Evolutionary conservation across 92 coral and sea anemone species (phyloP), one percentile per base, ranked within the genome.

Genomic region (Parazoanthus swiftii): DNA sequence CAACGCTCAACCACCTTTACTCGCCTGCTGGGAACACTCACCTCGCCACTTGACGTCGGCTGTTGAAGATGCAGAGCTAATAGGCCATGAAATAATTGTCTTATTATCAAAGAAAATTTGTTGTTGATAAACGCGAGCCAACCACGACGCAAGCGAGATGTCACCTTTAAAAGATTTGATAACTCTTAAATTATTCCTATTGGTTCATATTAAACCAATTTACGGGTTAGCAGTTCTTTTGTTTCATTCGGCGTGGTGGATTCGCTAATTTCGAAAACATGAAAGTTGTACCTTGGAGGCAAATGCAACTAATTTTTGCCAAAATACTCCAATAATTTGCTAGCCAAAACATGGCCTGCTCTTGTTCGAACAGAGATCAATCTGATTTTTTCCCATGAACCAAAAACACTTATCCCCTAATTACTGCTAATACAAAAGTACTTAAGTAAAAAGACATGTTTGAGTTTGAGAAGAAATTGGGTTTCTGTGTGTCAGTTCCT

Each of bases 81-180:
- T 96, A 95, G 99, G 99, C 98, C 96, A 96, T 92, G 93, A 92
- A 96, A 96, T 95, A 97, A 95, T 97, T 97, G 98, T 97, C 98
- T 92, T 94, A 93, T 97, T 97, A 95, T 97, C 99, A 95, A 71
- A 90, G 94, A 96, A 94, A 97, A 97, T 95, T 97, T 97, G 99
- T 97, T 97, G 99, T 97, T 97, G 99, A 97, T 97, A 97, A 97
- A 94, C 92, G 96, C 79, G 97, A 91, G 93, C 98, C 96, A 95
- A 97, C 99, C 99, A 94, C 98, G 92, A 89, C 88, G 89, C 88
- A 92, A 91, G 93, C 66, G 88, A 92, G 94, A 94, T 91, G 98
- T 95, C 96, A 95, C 90, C 98, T 95, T 95, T 88, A 93, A 95
- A 91, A 95, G 96, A 93, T 92, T 93, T 92, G 94, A 95, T 95